Conservation (phyloP, 2,797 vertebrate species). For the Eleutherodactylus coqui region DNA sequence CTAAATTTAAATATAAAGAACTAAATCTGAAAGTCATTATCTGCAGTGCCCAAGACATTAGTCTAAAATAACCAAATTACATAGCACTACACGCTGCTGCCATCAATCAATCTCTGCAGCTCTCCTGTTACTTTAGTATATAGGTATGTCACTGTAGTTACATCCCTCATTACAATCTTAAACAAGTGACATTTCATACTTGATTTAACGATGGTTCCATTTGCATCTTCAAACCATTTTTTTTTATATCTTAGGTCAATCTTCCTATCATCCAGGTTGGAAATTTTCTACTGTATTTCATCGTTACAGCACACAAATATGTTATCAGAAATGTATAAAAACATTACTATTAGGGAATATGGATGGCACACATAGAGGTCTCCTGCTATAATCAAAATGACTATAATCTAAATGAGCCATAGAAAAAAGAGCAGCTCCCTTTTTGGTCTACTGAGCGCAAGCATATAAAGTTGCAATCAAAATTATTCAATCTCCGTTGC, state of each 20-base stretch:
- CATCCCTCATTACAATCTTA: conserved; percentile 37
- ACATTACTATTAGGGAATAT: too few species aligned
- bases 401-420: too few species aligned
- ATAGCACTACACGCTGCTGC: conserved; percentile 43
- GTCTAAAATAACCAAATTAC: conserved; percentile 51
- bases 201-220: conserved; percentile 44
- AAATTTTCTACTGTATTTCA: neutral
- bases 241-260: conserved; percentile 1
- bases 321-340: neutral
- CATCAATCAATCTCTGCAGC: conserved; percentile 42
- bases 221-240: conserved; percentile 34
- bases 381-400: too few species aligned
- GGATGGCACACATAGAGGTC: too few species aligned
- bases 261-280: conserved; percentile 17
- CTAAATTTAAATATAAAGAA: conserved; percentile 7
- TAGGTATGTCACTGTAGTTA: conserved; percentile 44
- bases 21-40: conserved; percentile 37
- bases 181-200: conserved; percentile 41
- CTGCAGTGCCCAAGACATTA: conserved; percentile 37
- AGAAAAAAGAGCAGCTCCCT: too few species aligned
- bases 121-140: conserved; percentile 36
- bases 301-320: neutral
- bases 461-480: too few species aligned
- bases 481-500: too few species aligned
- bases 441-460: too few species aligned